Conservation (phyloP, 2,113 vertebrate species). For the Stictonetta naevosa region DNA sequence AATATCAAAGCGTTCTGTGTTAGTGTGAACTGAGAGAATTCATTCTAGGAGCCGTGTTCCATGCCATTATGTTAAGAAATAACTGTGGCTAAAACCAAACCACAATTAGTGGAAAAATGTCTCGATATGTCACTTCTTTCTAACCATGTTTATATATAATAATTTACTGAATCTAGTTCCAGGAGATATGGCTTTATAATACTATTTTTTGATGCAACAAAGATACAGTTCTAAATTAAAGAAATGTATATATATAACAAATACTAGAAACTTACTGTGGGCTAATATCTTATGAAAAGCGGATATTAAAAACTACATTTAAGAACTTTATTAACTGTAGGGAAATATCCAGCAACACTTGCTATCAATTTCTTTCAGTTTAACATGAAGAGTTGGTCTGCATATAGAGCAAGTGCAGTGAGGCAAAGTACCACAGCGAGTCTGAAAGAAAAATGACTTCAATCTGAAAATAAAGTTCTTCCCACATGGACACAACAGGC, state of each 20-base stretch:
- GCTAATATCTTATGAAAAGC: not conserved
- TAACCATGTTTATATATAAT: not conserved
- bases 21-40: not conserved
- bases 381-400: not conserved
- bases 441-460: not conserved
- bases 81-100: not conserved
- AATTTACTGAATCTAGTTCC: not conserved
- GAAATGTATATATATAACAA: not conserved
- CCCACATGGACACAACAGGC: not conserved
- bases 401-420: not conserved
- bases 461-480: not conserved
- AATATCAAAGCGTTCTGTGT: not conserved
- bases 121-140: not conserved
- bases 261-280: not conserved
- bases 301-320: not conserved
- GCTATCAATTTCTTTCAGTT: not conserved
- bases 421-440: not conserved
- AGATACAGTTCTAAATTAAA: not conserved
- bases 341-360: not conserved
- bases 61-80: not conserved
- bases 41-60: not conserved
- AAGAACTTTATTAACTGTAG: not conserved
- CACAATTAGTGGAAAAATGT: not conserved
- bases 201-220: not conserved
- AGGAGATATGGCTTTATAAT: not conserved